These are phyloP conservation scores for Callosobruchus maculatus DNA, from an alignment of 2,888 invertebrate genomes.

Conservation along the genomic window DNA sequence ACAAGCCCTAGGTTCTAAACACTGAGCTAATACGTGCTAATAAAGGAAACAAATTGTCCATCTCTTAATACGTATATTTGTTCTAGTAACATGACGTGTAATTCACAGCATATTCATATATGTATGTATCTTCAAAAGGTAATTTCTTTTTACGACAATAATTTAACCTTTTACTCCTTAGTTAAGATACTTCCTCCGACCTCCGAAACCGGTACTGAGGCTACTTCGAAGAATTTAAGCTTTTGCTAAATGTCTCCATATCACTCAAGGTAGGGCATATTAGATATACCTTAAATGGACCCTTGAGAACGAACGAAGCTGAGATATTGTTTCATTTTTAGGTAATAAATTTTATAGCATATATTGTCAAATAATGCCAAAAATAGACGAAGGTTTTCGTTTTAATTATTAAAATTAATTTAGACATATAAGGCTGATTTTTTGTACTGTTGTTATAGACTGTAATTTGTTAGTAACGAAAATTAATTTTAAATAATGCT, in stretches of 20 bases:
- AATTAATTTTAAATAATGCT: not conserved
- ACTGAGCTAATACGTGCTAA: no score
- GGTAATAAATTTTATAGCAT: not conserved
- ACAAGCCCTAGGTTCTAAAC: no score
- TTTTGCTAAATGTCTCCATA: not conserved
- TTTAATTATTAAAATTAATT: not conserved
- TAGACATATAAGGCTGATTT: conserved; percentile 1
- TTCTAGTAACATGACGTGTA: no score
- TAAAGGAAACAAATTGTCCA: no score
- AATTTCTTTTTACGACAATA: no score
- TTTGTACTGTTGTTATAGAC: not conserved
- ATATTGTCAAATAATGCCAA: not conserved
- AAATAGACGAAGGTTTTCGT: not conserved
- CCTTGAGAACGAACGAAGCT: not conserved
- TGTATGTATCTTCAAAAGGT: no score
- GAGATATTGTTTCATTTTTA: not conserved
- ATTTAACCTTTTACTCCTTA: no score
- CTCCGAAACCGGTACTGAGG: no score
- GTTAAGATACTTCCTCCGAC: no score
- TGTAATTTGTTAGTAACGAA: not conserved
- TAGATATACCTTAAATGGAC: not conserved
- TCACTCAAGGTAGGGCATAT: not conserved
- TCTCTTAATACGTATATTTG: no score
- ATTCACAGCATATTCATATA: no score
- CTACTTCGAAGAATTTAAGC: no score